Evolutionary conservation across 2,113 vertebrate genomes (phyloP).

Genomic region (Saiga tatarica): DNA sequence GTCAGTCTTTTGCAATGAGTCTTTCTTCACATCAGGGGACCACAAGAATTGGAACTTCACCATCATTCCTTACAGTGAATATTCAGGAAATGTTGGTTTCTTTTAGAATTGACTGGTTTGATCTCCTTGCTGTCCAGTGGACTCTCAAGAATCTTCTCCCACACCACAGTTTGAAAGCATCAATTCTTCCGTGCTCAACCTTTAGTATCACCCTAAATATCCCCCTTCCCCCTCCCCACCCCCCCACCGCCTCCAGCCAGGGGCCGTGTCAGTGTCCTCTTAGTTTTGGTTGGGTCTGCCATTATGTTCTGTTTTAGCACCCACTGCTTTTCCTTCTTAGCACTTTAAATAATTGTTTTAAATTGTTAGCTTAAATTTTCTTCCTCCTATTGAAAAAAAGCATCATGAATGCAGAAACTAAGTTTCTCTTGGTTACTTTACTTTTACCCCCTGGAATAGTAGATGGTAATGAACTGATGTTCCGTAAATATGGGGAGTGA

Average conservation of each 20-base stretch:
- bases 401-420: background rate
- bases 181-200: background rate
- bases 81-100: background rate
- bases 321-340: background rate
- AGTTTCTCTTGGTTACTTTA: background rate
- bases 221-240: accelerated
- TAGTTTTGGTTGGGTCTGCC: background rate
- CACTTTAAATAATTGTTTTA: background rate
- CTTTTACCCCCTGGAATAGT: background rate
- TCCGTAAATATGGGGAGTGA: background rate
- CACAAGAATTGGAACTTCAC: background rate
- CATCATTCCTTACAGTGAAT: background rate
- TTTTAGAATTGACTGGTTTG: background rate
- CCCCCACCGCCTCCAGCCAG: background rate
- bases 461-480: background rate
- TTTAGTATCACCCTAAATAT: background rate
- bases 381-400: background rate
- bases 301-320: background rate
- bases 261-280: background rate
- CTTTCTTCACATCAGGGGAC: background rate
- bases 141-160: background rate
- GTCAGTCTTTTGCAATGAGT: background rate
- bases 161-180: background rate
- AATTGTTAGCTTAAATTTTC: background rate
- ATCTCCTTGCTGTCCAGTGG: background rate